Evolutionary conservation across 23 tunicate genomes (phyloP), one percentile per base, ranked within the genome.

Genomic region (Oikopleura dioica): DNA sequence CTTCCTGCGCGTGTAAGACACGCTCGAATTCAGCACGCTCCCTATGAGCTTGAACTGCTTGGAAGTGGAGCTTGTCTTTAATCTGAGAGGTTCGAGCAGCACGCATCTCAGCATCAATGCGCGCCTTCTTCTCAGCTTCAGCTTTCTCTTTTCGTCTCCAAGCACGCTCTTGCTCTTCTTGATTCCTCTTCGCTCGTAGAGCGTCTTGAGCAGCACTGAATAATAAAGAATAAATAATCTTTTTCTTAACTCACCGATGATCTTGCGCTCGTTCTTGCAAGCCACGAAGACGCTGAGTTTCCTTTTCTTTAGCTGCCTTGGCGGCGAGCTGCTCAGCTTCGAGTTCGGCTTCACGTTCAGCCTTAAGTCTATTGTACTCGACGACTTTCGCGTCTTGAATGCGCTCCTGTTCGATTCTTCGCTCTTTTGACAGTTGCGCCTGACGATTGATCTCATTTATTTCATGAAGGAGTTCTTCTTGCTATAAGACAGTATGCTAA

Each of bases 191-290:
- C 23, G 97, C 97, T 37, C 97, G 59, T 34, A 91, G 77, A 4
- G 97, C 97, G 80, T 91, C 97, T 63, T 91, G 92, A 72, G 85
- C 97, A 68, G 97, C 97, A n/a, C n/a, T n/a, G n/a, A n/a, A n/a
- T n/a, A n/a, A n/a, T n/a, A n/a, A n/a, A n/a, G n/a, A n/a, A n/a
- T n/a, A n/a, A n/a, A n/a, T n/a, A n/a, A n/a, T n/a, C n/a, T n/a
- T n/a, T n/a, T n/a, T n/a, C n/a, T n/a, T n/a, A n/a, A n/a, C n/a
- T n/a, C n/a, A n/a, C 78, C 85, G 97, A 63, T 85, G 94, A 78
- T 91, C 97, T 36, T 84, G 55, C 21, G 55, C 55, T 9, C 55
- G 55, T 21, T 91, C 97, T 51, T 91, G 97, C 76, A 91, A 38
- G 26, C 87, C 85, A 23, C 92, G 94, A 33, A 91, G 87, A 0